phyloP scores from a whole-genome alignment of 2,888 invertebrate species.

The Leptopilina drosophilae region DNA sequence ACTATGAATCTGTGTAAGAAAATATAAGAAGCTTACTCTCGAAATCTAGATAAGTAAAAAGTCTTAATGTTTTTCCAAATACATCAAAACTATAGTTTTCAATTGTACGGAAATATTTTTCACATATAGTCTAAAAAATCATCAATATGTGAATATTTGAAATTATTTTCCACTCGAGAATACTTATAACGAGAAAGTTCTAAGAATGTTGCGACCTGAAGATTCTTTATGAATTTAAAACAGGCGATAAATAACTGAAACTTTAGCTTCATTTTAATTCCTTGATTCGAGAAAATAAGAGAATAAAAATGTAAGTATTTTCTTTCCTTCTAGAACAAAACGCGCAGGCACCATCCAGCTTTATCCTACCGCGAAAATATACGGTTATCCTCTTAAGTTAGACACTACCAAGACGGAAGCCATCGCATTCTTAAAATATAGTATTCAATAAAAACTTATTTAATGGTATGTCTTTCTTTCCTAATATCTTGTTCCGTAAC shows the following conservation, averaged over 20 bases:
- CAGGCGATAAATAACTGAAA: constrained; percentile 24
- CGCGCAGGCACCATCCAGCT: constrained; percentile 57
- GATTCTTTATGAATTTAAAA: constrained; percentile 12
- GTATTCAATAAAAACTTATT: constrained; percentile 75
- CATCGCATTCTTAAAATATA: constrained; percentile 72
- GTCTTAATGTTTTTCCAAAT: no score
- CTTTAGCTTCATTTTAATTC: constrained; percentile 28
- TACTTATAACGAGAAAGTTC: neutral
- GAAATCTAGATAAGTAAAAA: no score
- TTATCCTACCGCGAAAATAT: constrained; percentile 69
- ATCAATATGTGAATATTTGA: neutral
- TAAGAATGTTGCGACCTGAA: neutral
- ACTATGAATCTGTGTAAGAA: neutral
- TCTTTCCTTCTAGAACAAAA: constrained; percentile 44
- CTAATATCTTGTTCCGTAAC: constrained; percentile 44
- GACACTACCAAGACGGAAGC: constrained; percentile 74
- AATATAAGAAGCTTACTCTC: no score
- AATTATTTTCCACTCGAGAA: neutral
- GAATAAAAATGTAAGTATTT: constrained; percentile 34
- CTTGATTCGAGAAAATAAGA: neutral
- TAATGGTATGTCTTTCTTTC: constrained; percentile 63
- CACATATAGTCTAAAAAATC: neutral
- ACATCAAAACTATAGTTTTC: no score
- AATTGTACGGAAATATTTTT: no score
- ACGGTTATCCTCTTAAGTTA: constrained; percentile 74